These are phyloP conservation scores for Neelides folsomi DNA, from an alignment of 2,888 invertebrate species.

Conservation along the genomic window DNA sequence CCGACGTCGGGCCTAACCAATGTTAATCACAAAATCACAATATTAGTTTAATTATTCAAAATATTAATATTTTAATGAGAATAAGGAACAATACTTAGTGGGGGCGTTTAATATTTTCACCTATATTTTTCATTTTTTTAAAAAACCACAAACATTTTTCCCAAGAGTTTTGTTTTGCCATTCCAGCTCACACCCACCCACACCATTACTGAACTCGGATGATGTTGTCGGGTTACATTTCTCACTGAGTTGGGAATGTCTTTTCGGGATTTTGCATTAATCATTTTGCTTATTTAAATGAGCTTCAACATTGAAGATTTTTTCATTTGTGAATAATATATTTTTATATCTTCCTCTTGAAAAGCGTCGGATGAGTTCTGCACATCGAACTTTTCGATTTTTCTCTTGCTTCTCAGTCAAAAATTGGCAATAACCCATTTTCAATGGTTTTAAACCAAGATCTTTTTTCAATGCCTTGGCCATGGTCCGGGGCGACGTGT, in stretches of 20 bases:
- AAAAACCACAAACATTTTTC: no score
- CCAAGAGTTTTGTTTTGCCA: no score
- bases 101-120: no score
- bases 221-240: slow-evolving; percentile 2
- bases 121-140: no score
- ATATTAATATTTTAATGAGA: no score
- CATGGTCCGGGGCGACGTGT: neutral
- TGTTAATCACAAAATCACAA: no score
- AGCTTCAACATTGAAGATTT: slow-evolving; percentile 2
- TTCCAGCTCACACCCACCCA: no score
- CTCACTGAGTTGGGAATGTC: no score
- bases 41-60: no score
- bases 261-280: neutral
- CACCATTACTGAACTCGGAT: slow-evolving; percentile 4
- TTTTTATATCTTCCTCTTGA: no score
- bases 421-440: neutral
- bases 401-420: neutral
- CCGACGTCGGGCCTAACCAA: no score
- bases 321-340: slow-evolving; percentile 4
- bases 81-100: no score
- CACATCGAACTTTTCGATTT: neutral
- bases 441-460: neutral
- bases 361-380: neutral
- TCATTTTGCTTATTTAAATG: slow-evolving; percentile 5
- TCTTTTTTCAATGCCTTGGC: neutral